Evolutionary conservation across 2,113 vertebrate genomes (phyloP), one percentile per base, ranked within the genome.

Genomic region (Crotophaga sulcirostris): DNA sequence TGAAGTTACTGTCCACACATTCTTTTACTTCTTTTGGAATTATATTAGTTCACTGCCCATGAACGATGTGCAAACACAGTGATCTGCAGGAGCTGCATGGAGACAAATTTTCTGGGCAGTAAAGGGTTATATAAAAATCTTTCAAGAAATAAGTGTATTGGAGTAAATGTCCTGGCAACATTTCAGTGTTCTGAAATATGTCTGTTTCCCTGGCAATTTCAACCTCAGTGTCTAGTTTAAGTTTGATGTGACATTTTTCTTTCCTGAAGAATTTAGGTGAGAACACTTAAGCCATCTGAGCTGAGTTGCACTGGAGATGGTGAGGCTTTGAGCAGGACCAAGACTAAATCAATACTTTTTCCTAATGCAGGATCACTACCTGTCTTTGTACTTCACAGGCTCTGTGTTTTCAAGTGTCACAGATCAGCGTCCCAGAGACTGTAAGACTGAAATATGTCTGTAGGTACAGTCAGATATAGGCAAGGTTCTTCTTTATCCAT

Each of bases 171-270:
- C 64, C 54, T 94, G 91, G 87, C 91, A 95, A 16, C n/a, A 29
- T 82, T 79, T 89, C 91, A 91, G 18, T n/a, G 40, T 78, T 24
- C 55, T 89, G 81, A 94, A 79, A 89, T 56, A 60, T 33, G 40
- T 84, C 69, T 82, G 51, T 89, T 93, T 94, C 73, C 64, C 69
- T 84, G 69, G 49, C 31, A 91, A 73, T 95, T 96, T 82, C 69
- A 89, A 12, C 70, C 70, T 89, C 14, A 16, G n/a, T 55, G 34
- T 75, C 52, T 94, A 17, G 10, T 67, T 84, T 84, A 81, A 75
- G 11, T 84, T 68, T 89, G 60, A 68, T 67, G 8, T 76, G 40
- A 15, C 19, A 62, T 60, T 92, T 91, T 82, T 36, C 33, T 74
- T 82, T 78, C 40, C 47, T 33, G 51, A 72, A 59, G 54, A 87